Conservation (phyloP, 2,113 vertebrate genomes). For the Pteropus alecto region DNA sequence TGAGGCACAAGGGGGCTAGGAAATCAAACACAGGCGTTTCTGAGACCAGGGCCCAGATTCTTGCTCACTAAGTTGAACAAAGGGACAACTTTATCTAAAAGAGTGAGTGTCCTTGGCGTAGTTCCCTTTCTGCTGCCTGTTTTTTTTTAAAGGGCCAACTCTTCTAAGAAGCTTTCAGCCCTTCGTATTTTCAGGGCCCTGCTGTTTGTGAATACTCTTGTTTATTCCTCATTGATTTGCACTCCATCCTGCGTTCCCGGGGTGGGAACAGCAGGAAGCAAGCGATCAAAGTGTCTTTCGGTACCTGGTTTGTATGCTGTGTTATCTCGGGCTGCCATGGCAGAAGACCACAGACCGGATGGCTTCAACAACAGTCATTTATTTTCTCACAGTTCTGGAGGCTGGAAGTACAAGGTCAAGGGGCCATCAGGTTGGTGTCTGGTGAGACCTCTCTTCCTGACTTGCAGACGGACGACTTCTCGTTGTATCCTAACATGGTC, state of each 20-base stretch:
- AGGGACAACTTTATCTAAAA: background rate
- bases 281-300: no score
- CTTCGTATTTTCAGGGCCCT: background rate
- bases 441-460: background rate
- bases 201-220: fast-evolving
- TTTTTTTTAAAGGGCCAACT: background rate
- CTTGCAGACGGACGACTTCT: background rate
- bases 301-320: no score
- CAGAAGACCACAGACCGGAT: background rate
- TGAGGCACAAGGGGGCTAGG: background rate
- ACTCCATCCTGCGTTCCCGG: fast-evolving
- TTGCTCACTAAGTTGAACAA: no score
- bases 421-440: background rate
- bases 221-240: background rate
- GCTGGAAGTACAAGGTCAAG: background rate
- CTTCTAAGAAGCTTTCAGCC: background rate
- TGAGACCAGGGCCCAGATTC: background rate
- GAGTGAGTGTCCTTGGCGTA: background rate
- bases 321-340: background rate
- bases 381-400: background rate
- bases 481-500: background rate
- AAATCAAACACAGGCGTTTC: background rate
- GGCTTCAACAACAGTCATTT: background rate
- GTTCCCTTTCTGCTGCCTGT: no score
- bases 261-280: background rate